These are phyloP conservation scores for Chionomys nivalis DNA, from an alignment of 2,113 vertebrate species.

Conservation along the genomic window DNA sequence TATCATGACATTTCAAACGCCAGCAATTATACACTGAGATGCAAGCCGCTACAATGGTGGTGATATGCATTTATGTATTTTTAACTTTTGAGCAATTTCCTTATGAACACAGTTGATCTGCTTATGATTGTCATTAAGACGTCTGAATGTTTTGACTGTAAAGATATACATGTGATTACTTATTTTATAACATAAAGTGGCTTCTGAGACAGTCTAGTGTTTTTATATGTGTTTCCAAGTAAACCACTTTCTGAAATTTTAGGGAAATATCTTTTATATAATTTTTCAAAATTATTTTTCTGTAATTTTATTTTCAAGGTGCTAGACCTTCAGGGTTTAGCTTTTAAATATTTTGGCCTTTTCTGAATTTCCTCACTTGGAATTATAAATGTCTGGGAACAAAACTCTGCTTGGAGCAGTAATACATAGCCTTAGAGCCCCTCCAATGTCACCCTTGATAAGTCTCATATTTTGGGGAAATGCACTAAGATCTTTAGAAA, in stretches of 20 bases:
- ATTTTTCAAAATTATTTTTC: neutral
- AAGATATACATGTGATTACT: neutral
- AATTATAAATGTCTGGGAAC: neutral
- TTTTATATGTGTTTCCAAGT: neutral
- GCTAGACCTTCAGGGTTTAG: neutral
- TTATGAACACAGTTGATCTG: neutral
- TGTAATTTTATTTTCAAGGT: neutral
- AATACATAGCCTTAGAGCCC: neutral
- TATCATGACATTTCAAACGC: neutral
- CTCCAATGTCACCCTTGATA: neutral
- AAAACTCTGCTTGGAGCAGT: neutral
- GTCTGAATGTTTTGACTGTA: neutral
- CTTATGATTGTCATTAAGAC: neutral
- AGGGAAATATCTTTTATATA: neutral
- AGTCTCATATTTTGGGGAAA: neutral
- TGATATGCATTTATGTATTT: neutral
- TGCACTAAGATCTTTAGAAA: slow-evolving; percentile 23
- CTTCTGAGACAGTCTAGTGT: neutral
- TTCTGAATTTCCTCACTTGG: neutral
- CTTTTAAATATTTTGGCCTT: neutral
- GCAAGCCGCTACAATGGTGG: neutral
- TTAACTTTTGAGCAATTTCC: neutral
- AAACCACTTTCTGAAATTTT: neutral
- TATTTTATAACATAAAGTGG: neutral
- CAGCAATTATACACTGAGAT: neutral